Evolutionary conservation across 2,797 vertebrate genomes (phyloP).

Genomic region (Etheostoma perlongum): DNA sequence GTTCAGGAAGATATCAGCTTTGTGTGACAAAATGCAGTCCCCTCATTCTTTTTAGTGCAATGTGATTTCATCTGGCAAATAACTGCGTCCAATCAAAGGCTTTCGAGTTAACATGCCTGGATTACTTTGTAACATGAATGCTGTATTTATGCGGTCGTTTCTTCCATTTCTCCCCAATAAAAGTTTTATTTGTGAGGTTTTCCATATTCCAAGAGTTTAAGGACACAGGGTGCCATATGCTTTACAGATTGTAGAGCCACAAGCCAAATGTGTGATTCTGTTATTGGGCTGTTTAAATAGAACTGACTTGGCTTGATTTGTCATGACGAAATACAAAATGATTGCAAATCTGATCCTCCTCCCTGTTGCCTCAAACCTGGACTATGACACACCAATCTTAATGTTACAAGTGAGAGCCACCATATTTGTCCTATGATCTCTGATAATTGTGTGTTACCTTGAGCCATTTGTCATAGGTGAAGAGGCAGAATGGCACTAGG

Average conservation of each 20-base stretch:
- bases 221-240: not conserved
- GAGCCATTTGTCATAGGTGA: constrained; percentile 97
- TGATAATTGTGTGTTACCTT: constrained; percentile 83
- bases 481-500: constrained; percentile 94
- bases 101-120: not conserved
- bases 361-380: not conserved
- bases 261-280: no score
- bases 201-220: not conserved
- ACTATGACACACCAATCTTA: not conserved
- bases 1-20: not conserved
- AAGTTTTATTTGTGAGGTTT: not conserved
- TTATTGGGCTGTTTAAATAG: not conserved
- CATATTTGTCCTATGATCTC: not conserved
- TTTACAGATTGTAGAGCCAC: not conserved
- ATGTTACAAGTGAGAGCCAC: not conserved
- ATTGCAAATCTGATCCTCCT: not conserved
- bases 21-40: not conserved
- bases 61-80: not conserved
- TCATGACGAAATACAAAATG: not conserved
- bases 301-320: not conserved
- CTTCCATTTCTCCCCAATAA: no score
- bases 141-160: not conserved
- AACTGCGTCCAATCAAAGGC: not conserved
- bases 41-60: not conserved
- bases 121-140: not conserved